Evolutionary conservation across 2,888 invertebrate genomes (phyloP).

Genomic region (Argyra leucocephala): DNA sequence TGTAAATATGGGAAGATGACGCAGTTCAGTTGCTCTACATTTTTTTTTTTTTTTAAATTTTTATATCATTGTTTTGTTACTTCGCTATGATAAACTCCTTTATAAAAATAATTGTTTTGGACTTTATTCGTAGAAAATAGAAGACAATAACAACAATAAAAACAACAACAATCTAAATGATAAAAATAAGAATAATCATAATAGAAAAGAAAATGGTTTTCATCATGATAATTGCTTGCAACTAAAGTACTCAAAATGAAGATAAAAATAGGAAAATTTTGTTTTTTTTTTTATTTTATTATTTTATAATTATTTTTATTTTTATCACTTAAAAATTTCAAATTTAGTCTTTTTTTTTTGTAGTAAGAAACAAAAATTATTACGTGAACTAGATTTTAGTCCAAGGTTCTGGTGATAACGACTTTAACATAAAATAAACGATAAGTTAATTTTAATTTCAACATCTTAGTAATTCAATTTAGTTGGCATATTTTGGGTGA

Average conservation of each 20-base stretch:
- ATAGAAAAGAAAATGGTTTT: neutral
- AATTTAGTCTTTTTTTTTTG: neutral
- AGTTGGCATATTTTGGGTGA: too few relatives aligned
- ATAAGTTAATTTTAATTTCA: too few relatives aligned
- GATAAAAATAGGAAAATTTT: neutral
- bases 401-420: neutral
- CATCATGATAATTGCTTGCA: neutral
- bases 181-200: neutral
- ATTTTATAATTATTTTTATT: neutral
- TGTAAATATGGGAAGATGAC: neutral
- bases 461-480: too few relatives aligned
- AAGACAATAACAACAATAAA: too few relatives aligned
- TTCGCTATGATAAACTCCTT: neutral
- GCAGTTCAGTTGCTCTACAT: conserved; percentile 1
- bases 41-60: neutral
- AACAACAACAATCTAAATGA: too few relatives aligned
- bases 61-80: neutral
- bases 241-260: neutral
- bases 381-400: neutral
- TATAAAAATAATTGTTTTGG: too few relatives aligned
- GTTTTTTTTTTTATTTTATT: too few relatives aligned
- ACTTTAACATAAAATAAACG: too few relatives aligned
- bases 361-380: neutral
- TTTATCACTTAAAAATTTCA: neutral
- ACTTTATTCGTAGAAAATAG: too few relatives aligned